Evolutionary conservation across 2,113 vertebrate genomes (phyloP).

Genomic region (Macrotis lagotis): DNA sequence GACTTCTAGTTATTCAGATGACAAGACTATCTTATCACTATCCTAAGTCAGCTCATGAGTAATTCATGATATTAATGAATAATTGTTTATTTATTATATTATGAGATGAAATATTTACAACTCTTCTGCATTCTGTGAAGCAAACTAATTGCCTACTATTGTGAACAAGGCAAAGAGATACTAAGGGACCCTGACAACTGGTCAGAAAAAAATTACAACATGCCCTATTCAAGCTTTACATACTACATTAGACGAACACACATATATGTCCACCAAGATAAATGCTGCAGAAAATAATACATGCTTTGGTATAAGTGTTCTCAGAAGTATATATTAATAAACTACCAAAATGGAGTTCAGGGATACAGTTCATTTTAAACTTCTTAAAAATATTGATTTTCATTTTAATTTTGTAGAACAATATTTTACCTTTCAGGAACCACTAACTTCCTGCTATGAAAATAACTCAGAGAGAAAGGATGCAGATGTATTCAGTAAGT

Average conservation of each 20-base stretch:
- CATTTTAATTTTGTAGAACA: slow-evolving; percentile 56
- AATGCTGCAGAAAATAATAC: slow-evolving; percentile 9
- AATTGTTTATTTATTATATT: not conserved
- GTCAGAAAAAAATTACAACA: too few relatives aligned
- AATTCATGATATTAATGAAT: not conserved
- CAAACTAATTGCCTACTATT: too few relatives aligned
- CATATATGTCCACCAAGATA: not conserved
- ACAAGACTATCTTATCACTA: too few relatives aligned
- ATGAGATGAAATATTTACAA: not conserved
- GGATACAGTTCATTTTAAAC: slow-evolving; percentile 57
- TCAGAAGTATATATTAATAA: slow-evolving; percentile 60
- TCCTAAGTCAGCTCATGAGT: too few relatives aligned
- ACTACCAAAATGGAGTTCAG: slow-evolving; percentile 64
- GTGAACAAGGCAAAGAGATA: too few relatives aligned
- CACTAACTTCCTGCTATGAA: not conserved
- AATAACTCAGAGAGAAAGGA: slow-evolving; percentile 26
- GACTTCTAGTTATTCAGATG: too few relatives aligned
- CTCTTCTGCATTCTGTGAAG: slow-evolving; percentile 18
- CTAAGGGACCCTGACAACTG: too few relatives aligned
- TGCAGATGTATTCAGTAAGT: not conserved
- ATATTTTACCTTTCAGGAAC: slow-evolving; percentile 46
- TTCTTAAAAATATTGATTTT: slow-evolving; percentile 64
- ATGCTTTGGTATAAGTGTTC: slow-evolving; percentile 32
- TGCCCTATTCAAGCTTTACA: too few relatives aligned
- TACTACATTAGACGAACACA: slow-evolving; percentile 24